A percentile compares a stretch with the other conserved stretches of the same genome.
These are phyloP conservation scores for Silurus lanzhouensis DNA, from an alignment of 2,797 vertebrate genomes.

Conservation along the genomic window DNA sequence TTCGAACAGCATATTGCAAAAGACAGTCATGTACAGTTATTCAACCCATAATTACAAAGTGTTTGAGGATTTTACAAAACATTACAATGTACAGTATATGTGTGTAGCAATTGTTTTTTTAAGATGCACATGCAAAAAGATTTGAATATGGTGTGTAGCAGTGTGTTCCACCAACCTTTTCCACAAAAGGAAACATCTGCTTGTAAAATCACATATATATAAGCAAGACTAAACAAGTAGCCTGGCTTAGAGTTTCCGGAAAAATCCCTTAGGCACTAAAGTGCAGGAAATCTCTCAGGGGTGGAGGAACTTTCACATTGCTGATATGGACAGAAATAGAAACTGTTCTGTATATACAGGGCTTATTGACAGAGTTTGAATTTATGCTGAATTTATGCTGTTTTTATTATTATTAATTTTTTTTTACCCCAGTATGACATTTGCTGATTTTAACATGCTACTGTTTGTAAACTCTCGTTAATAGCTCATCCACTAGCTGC, in stretches of 20 bases:
- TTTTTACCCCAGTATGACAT: background rate
- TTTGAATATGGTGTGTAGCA: background rate
- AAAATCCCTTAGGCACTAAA: background rate
- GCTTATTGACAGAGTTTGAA: background rate
- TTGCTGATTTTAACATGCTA: background rate
- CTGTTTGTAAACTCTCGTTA: conserved; percentile 3
- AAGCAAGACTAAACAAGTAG: no score
- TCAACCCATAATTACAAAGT: no score
- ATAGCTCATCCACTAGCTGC: conserved; percentile 23
- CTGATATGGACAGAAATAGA: background rate
- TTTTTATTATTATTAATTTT: background rate
- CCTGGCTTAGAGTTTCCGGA: background rate
- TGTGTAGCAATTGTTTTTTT: background rate
- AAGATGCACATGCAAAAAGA: background rate
- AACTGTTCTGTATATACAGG: background rate
- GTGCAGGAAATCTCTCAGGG: background rate
- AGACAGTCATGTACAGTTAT: background rate
- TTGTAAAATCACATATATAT: background rate
- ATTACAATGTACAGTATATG: background rate
- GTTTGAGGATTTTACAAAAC: background rate
- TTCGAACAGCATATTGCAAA: background rate
- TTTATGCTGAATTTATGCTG: background rate
- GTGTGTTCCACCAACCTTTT: background rate
- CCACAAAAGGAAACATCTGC: background rate
- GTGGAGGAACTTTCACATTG: background rate